phyloP scores from a whole-genome alignment of 1,140 invertebrate species.

The Leptinotarsa defecta region DNA sequence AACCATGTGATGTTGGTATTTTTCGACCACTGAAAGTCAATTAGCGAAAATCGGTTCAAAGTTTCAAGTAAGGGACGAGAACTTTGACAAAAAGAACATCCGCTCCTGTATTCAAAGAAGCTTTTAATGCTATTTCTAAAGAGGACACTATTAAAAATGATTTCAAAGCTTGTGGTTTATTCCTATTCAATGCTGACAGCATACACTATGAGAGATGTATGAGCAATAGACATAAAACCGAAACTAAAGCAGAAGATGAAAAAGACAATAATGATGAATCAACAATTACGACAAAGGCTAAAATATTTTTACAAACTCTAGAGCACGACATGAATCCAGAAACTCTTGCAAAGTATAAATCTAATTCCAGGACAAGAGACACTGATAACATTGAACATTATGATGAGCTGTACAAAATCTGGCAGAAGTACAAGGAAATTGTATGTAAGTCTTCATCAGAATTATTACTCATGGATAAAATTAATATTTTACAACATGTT shows the following conservation, averaged over 20 bases:
- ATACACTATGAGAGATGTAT: background rate
- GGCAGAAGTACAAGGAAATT: background rate
- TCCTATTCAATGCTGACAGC: background rate
- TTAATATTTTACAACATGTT: background rate
- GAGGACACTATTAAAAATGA: background rate
- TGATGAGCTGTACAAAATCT: background rate
- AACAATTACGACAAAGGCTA: background rate
- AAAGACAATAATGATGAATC: background rate
- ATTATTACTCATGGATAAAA: background rate
- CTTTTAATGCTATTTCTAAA: background rate
- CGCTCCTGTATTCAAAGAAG: background rate
- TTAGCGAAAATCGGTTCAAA: background rate
- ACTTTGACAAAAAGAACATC: background rate
- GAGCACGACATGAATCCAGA: background rate
- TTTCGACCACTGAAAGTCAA: background rate
- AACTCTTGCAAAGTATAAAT: background rate
- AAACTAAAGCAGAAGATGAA: background rate
- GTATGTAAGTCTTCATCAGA: background rate
- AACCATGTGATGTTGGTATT: constrained; percentile 5
- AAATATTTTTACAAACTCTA: background rate
- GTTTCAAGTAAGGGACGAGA: background rate
- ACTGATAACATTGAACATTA: background rate
- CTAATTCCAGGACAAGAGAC: background rate
- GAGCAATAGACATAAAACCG: constrained; percentile 10
- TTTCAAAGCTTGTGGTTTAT: constrained; percentile 4